Evolutionary conservation across 2,888 invertebrate species (phyloP).

Genomic region (Hedya salicella): DNA sequence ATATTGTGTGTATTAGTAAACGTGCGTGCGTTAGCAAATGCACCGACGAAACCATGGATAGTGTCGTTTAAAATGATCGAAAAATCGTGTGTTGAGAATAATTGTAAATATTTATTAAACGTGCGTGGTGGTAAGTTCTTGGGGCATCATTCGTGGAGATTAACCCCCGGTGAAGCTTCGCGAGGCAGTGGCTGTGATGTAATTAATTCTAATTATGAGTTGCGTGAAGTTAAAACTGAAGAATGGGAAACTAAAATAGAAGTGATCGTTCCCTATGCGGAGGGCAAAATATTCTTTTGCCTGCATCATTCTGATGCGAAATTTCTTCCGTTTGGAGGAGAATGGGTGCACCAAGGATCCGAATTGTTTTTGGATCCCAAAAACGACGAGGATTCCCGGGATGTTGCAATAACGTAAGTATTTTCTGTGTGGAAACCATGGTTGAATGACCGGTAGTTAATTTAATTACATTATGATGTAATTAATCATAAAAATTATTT

Average conservation of each 20-base stretch:
- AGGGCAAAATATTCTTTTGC: constrained; percentile 71
- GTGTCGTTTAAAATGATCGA: constrained; percentile 62
- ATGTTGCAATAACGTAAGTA: constrained; percentile 34
- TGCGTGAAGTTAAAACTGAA: constrained; percentile 66
- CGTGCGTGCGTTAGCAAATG: constrained; percentile 58
- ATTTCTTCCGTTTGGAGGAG: constrained; percentile 63
- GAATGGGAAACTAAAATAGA: constrained; percentile 64
- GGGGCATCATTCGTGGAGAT: constrained; percentile 75
- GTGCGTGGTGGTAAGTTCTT: constrained; percentile 73
- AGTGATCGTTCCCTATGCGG: constrained; percentile 60
- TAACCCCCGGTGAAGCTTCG: constrained; percentile 64
- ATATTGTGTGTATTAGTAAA: constrained; percentile 64
- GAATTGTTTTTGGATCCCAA: constrained; percentile 70
- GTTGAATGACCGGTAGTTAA: constrained; percentile 11
- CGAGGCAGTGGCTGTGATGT: constrained; percentile 69
- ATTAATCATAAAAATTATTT: neutral
- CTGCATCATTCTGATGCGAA: constrained; percentile 59
- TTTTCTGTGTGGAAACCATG: constrained; percentile 2
- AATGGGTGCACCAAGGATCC: constrained; percentile 83
- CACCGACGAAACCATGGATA: constrained; percentile 61
- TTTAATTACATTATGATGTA: constrained; percentile 24
- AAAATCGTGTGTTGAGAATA: constrained; percentile 60
- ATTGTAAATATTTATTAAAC: constrained; percentile 80
- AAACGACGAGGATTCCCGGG: constrained; percentile 49
- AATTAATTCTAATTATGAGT: constrained; percentile 71